Evolutionary conservation across 2,797 vertebrate species (phyloP), one percentile per base, ranked within the genome.

Genomic region (Hippopotamyrus pictus): DNA sequence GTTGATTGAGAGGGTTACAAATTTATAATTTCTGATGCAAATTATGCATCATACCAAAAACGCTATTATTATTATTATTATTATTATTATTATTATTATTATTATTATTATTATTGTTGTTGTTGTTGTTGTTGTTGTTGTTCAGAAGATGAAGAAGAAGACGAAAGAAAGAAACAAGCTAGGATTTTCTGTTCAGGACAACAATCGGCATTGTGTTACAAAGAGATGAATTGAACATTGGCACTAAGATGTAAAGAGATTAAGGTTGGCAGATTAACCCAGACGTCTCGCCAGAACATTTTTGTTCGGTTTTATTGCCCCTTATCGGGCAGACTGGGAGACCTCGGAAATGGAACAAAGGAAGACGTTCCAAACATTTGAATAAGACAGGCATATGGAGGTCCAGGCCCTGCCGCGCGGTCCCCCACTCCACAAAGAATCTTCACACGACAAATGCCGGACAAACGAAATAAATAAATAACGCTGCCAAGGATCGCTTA

Each of bases 271-370:
- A 87, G 85, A 87, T 33, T 93, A 92, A 92, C 92, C 93, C 96
- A 96, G 95, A 96, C 95, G 96, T 96, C 96, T 96, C 93, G 94
- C 95, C 95, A 95, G 92, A 94, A 93, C 86, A 92, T 94, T 82
- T 90, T 93, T 94, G 88, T 93, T 93, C 86, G 93, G 90, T 89
- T 92, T 95, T 94, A 93, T 92, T 93, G 92, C 91, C 93, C 89
- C 87, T 91, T 92, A 94, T 95, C 92, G 94, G 94, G 92, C 92
- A 89, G 92, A 91, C 92, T 93, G 94, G 94, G 94, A 95, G 92
- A 88, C 92, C 94, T 94, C 92, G 93, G 89, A 93, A 93, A 92
- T 93, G 92, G 94, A 95, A 97, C 95, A 97, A 97, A 97, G 95
- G 92, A 92, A 91, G 93, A 93, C 91, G 91, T 93, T 93, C 88